Conservation (phyloP, 1,140 invertebrate species). For the Aphaenogaster ashmeadi region DNA sequence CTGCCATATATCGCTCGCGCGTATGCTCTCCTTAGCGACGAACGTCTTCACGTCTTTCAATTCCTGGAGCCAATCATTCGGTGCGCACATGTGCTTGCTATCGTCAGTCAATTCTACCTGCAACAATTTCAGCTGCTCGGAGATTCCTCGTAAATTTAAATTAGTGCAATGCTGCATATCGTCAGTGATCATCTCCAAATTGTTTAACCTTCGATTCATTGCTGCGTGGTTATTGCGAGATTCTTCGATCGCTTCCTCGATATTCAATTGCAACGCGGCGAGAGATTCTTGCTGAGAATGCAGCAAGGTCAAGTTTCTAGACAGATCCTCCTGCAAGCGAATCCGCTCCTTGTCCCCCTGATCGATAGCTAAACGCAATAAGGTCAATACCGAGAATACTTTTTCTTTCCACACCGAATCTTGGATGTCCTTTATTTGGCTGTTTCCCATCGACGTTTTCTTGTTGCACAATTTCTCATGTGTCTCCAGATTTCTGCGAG, state of each 20-base stretch:
- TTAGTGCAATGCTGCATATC: constrained; percentile 68
- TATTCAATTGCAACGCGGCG: constrained; percentile 63
- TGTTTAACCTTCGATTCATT: constrained; percentile 64
- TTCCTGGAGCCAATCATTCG: constrained; percentile 66
- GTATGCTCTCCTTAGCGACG: constrained; percentile 80
- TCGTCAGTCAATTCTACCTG: constrained; percentile 55
- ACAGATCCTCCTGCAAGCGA: constrained; percentile 61
- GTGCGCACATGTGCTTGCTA: constrained; percentile 46
- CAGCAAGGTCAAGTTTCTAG: constrained; percentile 30
- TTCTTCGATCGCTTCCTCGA: constrained; percentile 61
- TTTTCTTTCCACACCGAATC: constrained; percentile 76
- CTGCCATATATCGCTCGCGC: constrained; percentile 80
- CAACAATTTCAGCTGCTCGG: constrained; percentile 69
- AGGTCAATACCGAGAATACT: constrained; percentile 73
- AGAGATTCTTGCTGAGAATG: constrained; percentile 66
- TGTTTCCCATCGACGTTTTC: constrained; percentile 27
- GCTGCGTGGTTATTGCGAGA: constrained; percentile 7
- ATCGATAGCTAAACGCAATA: constrained; percentile 73
- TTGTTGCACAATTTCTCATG: constrained; percentile 88
- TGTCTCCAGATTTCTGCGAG: constrained; percentile 88
- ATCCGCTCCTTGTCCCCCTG: constrained; percentile 75
- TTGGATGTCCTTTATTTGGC: constrained; percentile 28
- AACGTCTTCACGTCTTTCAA: constrained; percentile 89
- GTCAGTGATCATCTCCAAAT: constrained; percentile 66
- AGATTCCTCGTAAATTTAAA: constrained; percentile 69